A percentile compares a stretch with the other conserved stretches of the same genome.
These are phyloP conservation scores for Anhinga rufa DNA, from an alignment of 2,113 vertebrate genomes.

Conservation along the genomic window DNA sequence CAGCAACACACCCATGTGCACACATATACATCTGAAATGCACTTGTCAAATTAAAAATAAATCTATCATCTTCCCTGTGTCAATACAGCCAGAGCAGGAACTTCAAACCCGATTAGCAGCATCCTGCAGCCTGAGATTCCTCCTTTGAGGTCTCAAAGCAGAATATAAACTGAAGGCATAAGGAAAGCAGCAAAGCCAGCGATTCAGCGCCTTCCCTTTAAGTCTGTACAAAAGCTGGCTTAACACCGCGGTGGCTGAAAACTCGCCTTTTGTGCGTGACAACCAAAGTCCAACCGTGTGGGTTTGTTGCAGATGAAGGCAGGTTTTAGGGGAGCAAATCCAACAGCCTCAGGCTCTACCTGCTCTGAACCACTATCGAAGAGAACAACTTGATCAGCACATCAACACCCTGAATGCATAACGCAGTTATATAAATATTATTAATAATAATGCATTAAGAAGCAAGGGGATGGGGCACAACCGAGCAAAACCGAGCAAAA, in stretches of 20 bases:
- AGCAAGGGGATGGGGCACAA: background rate
- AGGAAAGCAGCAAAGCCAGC: background rate
- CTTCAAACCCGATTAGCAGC: slow-evolving; percentile 52
- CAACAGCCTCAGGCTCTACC: background rate
- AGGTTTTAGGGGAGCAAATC: background rate
- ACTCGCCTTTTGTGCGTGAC: background rate
- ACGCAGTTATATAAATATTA: background rate
- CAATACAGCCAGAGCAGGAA: slow-evolving; percentile 31
- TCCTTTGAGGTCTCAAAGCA: slow-evolving; percentile 33
- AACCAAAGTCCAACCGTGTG: background rate
- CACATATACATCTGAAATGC: background rate
- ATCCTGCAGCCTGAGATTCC: slow-evolving; percentile 38
- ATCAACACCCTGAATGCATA: background rate
- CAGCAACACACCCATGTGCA: slow-evolving; percentile 14
- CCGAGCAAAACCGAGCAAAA: background rate
- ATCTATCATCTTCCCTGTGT: slow-evolving; percentile 2
- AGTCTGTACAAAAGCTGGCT: fast-evolving
- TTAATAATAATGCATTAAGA: background rate
- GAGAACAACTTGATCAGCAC: background rate
- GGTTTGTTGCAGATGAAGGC: background rate
- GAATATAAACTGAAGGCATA: background rate
- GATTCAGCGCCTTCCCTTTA: background rate
- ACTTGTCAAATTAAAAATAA: slow-evolving; percentile 18
- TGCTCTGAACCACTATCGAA: background rate
- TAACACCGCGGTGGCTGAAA: fast-evolving